Conservation (phyloP, 37 sponge, comb jelly and placozoan genomes). For the Diacarnus erythraeanus region DNA sequence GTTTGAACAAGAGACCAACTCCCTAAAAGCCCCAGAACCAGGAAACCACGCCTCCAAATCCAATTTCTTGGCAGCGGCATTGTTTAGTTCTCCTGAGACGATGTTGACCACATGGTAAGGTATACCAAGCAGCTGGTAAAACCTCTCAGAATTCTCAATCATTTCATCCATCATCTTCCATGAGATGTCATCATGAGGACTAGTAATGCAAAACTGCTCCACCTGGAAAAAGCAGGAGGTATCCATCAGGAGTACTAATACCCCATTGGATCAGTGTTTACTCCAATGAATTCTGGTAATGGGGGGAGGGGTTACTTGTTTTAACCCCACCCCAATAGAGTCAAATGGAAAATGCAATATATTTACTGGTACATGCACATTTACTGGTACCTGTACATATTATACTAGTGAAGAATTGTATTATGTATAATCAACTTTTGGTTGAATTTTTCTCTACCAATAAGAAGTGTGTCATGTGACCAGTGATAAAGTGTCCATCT, state of each 20-base stretch:
- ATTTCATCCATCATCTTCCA: conserved; percentile 96
- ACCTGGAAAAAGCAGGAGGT: conserved; percentile 39
- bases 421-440: not conserved
- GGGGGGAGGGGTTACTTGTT: too few species aligned
- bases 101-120: conserved; percentile 89
- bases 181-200: conserved; percentile 86
- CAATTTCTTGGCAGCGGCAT: conserved; percentile 97
- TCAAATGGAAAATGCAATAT: too few species aligned
- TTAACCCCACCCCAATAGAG: too few species aligned
- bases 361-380: too few species aligned
- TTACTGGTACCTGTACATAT: too few species aligned
- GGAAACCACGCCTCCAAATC: conserved; percentile 99
- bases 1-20: conserved; percentile 95
- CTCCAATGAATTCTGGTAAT: too few species aligned
- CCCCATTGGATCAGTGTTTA: too few species aligned
- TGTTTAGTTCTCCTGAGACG: conserved; percentile 94
- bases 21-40: conserved; percentile 88
- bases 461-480: too few species aligned
- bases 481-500: too few species aligned
- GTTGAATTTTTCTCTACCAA: too few species aligned
- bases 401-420: not conserved
- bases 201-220: conserved; percentile 94
- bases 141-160: conserved; percentile 92
- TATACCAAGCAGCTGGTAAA: conserved; percentile 80
- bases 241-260: too few species aligned